Conservation (phyloP, 2,113 vertebrate species). For the Cacatua alba region DNA sequence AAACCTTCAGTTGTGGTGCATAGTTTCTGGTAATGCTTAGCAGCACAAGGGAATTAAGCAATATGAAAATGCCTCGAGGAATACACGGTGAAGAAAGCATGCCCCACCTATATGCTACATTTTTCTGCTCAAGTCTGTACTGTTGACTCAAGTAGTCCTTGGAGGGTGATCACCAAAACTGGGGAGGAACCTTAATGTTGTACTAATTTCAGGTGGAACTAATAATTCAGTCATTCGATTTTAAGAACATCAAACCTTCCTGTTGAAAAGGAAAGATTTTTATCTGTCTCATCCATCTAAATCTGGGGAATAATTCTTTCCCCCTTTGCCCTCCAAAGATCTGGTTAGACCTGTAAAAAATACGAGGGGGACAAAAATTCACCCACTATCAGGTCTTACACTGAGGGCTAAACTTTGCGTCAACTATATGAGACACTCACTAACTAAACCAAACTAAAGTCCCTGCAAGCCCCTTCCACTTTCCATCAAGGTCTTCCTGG, state of each 20-base stretch:
- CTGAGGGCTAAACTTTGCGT: not conserved
- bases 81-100: not conserved
- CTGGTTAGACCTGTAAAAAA: not conserved
- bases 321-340: not conserved
- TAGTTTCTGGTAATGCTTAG: not conserved
- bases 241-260: not conserved
- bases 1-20: not conserved
- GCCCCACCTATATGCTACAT: constrained; percentile 26
- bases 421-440: not conserved
- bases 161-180: not conserved
- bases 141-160: not conserved
- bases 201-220: not conserved
- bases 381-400: not conserved
- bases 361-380: not conserved
- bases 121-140: not conserved
- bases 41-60: not conserved
- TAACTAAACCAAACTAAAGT: not conserved
- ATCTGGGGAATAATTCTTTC: not conserved
- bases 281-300: not conserved
- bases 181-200: not conserved
- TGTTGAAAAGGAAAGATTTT: not conserved
- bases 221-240: not conserved
- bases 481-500: not conserved
- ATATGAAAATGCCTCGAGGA: constrained; percentile 29
- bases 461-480: not conserved